Conservation (phyloP, 2,888 invertebrate species). For the Hermodice carunculata region DNA sequence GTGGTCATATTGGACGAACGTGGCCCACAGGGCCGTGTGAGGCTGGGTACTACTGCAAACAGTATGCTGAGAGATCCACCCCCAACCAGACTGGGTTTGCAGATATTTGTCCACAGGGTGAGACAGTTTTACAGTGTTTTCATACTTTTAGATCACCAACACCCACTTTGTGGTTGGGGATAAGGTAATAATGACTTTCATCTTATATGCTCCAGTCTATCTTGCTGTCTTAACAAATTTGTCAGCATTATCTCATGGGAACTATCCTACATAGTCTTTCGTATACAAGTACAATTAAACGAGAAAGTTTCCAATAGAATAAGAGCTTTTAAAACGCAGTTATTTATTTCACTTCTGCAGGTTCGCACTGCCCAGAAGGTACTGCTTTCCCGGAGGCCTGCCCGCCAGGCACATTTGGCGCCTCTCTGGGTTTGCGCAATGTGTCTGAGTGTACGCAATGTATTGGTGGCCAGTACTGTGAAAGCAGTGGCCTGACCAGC, state of each 20-base stretch:
- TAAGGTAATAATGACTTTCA: too few relatives aligned
- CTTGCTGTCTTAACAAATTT: background rate
- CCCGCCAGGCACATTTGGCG: conserved; percentile 61
- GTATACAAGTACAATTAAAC: too few relatives aligned
- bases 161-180: too few relatives aligned
- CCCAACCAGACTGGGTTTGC: conserved; percentile 61
- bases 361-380: conserved; percentile 61
- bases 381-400: conserved; percentile 57
- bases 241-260: background rate
- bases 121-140: background rate
- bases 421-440: conserved; percentile 50
- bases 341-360: too few relatives aligned
- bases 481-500: conserved; percentile 17
- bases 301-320: too few relatives aligned
- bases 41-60: conserved; percentile 61
- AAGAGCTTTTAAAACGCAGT: too few relatives aligned
- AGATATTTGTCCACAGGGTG: conserved; percentile 65
- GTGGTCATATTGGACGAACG: conserved; percentile 54
- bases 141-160: too few relatives aligned
- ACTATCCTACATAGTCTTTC: too few relatives aligned
- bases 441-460: conserved; percentile 58
- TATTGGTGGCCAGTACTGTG: conserved; percentile 40
- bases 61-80: conserved; percentile 53
- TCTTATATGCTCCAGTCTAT: background rate
- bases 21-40: conserved; percentile 58